Conservation (phyloP, 2,113 vertebrate genomes). For the Eulacestoma nigropectus region DNA sequence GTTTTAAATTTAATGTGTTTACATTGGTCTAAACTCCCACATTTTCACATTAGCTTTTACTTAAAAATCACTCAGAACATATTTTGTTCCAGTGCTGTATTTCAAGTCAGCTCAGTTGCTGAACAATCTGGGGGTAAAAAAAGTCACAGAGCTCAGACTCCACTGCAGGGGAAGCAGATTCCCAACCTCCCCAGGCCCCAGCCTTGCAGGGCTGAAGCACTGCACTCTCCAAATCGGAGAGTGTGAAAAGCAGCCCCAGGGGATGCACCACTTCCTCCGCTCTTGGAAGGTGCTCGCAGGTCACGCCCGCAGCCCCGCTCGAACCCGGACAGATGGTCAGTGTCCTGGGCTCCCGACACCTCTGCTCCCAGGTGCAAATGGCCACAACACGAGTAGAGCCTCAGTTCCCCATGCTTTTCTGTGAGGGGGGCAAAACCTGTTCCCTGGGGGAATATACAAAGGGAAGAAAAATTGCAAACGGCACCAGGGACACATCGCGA, state of each 20-base stretch:
- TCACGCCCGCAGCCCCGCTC: not conserved
- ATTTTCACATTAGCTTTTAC: conserved; percentile 68
- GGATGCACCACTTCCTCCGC: not conserved
- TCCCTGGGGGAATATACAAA: not conserved
- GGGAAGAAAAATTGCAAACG: not conserved
- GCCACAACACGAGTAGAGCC: not conserved
- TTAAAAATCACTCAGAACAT: conserved; percentile 44
- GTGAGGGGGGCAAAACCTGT: rapidly evolving
- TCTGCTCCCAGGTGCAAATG: not conserved
- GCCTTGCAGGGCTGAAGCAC: not conserved
- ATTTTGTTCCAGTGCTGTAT: conserved; percentile 7
- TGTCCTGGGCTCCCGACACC: not conserved
- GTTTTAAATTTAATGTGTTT: conserved; percentile 49
- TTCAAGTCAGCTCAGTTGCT: not conserved
- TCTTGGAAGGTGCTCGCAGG: not conserved
- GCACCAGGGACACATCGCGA: not conserved
- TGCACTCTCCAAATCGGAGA: not conserved
- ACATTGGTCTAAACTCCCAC: conserved; percentile 26
- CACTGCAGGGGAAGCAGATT: not conserved
- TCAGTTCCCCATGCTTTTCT: not conserved
- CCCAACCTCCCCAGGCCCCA: not conserved
- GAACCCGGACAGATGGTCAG: not conserved
- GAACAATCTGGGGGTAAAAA: not conserved
- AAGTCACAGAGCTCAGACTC: not conserved
- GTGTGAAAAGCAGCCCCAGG: not conserved